Conservation (phyloP, 2,113 vertebrate species). For the Toxotes jaculatrix region DNA sequence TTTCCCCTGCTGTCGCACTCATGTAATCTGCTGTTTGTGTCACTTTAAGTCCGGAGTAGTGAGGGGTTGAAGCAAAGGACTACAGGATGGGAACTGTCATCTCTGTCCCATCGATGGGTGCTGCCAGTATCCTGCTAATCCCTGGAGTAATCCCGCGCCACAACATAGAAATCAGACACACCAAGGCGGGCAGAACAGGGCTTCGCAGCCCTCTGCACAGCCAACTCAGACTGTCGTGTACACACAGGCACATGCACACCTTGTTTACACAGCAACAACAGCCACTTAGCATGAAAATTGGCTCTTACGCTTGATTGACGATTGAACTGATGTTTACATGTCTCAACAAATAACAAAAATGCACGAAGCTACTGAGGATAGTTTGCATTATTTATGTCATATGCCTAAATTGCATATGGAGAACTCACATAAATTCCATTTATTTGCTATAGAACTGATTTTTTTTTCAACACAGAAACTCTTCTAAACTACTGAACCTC, state of each 20-base stretch:
- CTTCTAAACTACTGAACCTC: neutral
- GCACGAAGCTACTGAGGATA: conserved; percentile 8
- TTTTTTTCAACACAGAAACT: neutral
- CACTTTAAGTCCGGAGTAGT: conserved; percentile 67
- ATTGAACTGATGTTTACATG: conserved; percentile 53
- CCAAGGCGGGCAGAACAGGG: conserved; percentile 47
- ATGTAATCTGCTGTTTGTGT: conserved; percentile 79
- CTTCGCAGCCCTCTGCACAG: conserved; percentile 28
- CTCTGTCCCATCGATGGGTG: conserved; percentile 71
- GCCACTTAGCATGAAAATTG: conserved; percentile 59
- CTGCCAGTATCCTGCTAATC: conserved; percentile 81
- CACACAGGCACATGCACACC: conserved; percentile 1
- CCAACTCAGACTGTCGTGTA: neutral
- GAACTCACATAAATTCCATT: neutral
- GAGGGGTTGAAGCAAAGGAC: conserved; percentile 63
- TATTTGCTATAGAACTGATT: neutral
- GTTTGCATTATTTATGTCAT: conserved; percentile 35
- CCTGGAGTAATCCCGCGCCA: conserved; percentile 76
- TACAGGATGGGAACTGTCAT: conserved; percentile 79
- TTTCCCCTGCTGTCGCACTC: conserved; percentile 64
- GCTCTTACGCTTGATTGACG: conserved; percentile 36
- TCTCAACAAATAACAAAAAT: conserved; percentile 45
- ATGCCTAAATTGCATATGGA: too few relatives aligned
- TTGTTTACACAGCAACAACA: conserved; percentile 33
- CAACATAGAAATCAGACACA: conserved; percentile 71